These are phyloP conservation scores for Nycteola revayana DNA, from an alignment of 2,888 invertebrate species.

Conservation along the genomic window DNA sequence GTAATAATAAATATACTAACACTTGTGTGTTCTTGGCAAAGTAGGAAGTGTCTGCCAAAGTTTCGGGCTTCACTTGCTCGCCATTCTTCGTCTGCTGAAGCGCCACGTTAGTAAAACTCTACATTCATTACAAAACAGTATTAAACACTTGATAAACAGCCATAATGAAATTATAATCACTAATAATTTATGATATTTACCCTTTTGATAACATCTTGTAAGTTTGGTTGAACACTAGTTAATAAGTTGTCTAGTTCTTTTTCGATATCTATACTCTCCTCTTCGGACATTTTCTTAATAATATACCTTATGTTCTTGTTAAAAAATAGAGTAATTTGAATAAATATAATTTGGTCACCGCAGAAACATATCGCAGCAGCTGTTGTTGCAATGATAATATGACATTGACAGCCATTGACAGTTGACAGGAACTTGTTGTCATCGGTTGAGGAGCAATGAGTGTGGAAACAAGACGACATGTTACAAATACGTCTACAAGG, in stretches of 20 bases:
- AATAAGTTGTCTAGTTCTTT: constrained; percentile 74
- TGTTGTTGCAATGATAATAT: constrained; percentile 7
- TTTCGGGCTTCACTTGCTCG: constrained; percentile 67
- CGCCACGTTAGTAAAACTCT: constrained; percentile 84
- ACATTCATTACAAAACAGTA: constrained; percentile 27
- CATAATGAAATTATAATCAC: too few relatives aligned
- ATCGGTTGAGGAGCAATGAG: too few relatives aligned
- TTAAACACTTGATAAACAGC: constrained; percentile 2
- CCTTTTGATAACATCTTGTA: constrained; percentile 83
- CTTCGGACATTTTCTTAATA: constrained; percentile 56
- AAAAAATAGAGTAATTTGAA: constrained; percentile 20
- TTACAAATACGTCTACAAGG: too few relatives aligned
- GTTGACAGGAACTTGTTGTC: constrained; percentile 35
- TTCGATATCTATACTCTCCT: constrained; percentile 67
- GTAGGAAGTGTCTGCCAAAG: constrained; percentile 77
- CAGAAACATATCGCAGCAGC: constrained; percentile 30
- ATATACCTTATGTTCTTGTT: constrained; percentile 33
- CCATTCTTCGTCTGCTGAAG: constrained; percentile 75
- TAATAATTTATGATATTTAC: constrained; percentile 54
- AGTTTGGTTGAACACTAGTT: constrained; percentile 75
- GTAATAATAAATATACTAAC: constrained; percentile 56
- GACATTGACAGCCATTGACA: constrained; percentile 18
- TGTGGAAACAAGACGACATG: too few relatives aligned
- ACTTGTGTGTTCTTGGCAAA: constrained; percentile 81
- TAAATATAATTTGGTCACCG: constrained; percentile 19